A percentile compares a stretch with the other conserved stretches of the same genome.
phyloP scores from a whole-genome alignment of 2,888 invertebrate species.

The Maniola hyperantus region DNA sequence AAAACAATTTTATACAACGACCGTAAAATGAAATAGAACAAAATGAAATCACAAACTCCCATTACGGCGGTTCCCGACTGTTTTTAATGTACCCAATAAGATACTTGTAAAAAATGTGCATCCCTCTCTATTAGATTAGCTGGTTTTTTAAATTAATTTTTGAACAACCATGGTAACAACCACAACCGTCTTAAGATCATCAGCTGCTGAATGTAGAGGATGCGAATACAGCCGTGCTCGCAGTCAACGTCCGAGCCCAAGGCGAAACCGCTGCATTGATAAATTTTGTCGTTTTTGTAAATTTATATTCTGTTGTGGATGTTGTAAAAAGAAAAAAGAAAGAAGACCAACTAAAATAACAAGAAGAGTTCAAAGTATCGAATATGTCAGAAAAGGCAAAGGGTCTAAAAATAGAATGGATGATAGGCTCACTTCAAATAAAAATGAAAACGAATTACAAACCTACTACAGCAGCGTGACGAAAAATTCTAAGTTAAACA shows the following conservation, averaged over 20 bases:
- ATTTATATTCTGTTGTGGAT: constrained; percentile 21
- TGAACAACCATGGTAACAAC: constrained; percentile 2
- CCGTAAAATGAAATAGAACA: background rate
- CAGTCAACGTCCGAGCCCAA: background rate
- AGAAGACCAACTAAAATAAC: constrained; percentile 18
- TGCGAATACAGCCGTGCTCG: constrained; percentile 1
- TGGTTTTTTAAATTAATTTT: background rate
- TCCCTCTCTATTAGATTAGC: background rate
- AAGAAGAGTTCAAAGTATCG: background rate
- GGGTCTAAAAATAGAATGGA: constrained; percentile 10
- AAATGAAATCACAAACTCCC: background rate
- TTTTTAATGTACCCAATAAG: background rate
- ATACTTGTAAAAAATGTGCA: constrained; percentile 1
- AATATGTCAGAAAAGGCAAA: constrained; percentile 5
- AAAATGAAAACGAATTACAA: constrained; percentile 13
- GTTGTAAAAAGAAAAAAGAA: background rate
- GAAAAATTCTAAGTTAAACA: background rate
- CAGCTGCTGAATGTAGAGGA: constrained; percentile 5
- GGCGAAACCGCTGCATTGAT: constrained; percentile 7
- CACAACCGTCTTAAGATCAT: constrained; percentile 12
- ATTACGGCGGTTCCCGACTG: background rate
- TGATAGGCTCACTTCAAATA: background rate
- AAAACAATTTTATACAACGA: background rate
- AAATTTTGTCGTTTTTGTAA: constrained; percentile 13
- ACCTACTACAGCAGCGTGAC: constrained; percentile 8